Base-by-base conservation (phyloP, 2,113 vertebrate species). In the Monarcha castaneiventris region DNA sequence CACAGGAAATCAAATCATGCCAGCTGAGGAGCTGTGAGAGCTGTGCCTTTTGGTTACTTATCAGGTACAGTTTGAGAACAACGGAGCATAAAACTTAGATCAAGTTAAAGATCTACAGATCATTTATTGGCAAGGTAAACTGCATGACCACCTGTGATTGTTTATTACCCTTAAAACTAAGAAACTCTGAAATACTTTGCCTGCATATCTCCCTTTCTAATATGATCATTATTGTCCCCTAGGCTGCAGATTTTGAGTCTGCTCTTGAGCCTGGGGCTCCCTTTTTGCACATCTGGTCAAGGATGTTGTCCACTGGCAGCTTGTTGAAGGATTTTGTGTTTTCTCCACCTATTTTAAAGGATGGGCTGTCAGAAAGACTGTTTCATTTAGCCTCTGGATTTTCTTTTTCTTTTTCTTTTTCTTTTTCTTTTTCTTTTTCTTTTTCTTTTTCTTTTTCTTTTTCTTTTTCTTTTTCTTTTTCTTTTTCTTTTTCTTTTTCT, bases 41-140 rank as follows among this genome's bases (percentile, higher is more conserved):
- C 56, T 84, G 27, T 67, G 37, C 32, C n/a, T 76, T 84, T 69
- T 64, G 37, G 51, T 87, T 94, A 87, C 58, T 91, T 82, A 85
- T 67, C 66, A 52, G 9, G 25, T 32, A 54, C 37, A 69, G 85
- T 92, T 96, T 69, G 63, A 90, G 79, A 80, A 90, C 67, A 94
- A 63, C 46, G 11, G 79, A 93, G 90, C 94, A 86, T 93, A 66
- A 97, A 96, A 96, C 95, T 83, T 88, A 77, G 29, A 90, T 72
- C 41, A 72, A 54, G 94, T 93, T 97, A 90, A 95, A 96, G 30
- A 88, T 88, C 51, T 83, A 69, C 79, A 66, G 55, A 62, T 85
- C 20, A 44, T 79, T 92, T 95, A 39, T 88, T 80, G 63, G 51
- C 64, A 56, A 83, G 41, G 46, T 62, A 83, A 94, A 75, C 62